Percentiles rank a stretch among this genome's conserved stretches.
phyloP scores from a whole-genome alignment of 2,888 invertebrate species.

The Allacma fusca region DNA sequence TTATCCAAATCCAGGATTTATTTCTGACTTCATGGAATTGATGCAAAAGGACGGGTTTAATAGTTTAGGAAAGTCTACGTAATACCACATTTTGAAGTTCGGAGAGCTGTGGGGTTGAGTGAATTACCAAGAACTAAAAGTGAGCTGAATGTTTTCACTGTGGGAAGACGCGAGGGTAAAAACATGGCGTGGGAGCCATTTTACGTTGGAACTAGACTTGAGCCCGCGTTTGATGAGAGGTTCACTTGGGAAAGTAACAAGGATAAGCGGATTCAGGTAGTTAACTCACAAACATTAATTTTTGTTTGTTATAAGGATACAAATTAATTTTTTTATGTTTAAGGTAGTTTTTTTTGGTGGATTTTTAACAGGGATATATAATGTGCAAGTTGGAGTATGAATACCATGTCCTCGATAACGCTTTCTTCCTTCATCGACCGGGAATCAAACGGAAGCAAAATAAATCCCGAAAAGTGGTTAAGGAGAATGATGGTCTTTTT shows the following conservation, averaged over 20 bases:
- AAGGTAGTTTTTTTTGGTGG: neutral
- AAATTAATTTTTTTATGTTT: conserved; percentile 63
- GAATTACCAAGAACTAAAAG: too few species aligned
- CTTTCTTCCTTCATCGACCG: conserved; percentile 90
- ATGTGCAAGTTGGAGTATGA: conserved; percentile 91
- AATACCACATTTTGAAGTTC: too few species aligned
- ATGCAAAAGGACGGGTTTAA: too few species aligned
- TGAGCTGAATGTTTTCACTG: too few species aligned
- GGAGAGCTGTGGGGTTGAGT: too few species aligned
- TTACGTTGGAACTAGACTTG: conserved; percentile 83
- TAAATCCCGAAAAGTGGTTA: neutral
- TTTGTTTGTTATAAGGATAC: neutral
- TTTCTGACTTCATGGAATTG: too few species aligned
- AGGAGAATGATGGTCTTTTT: conserved; percentile 73
- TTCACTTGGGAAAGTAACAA: conserved; percentile 94
- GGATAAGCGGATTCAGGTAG: conserved; percentile 95
- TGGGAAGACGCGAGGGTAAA: conserved; percentile 82
- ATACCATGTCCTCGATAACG: conserved; percentile 90
- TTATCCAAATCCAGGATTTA: too few species aligned
- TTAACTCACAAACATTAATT: neutral
- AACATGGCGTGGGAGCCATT: conserved; percentile 92
- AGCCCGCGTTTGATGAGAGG: conserved; percentile 78
- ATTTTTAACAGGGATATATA: conserved; percentile 77
- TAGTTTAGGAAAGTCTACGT: too few species aligned
- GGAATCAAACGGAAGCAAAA: conserved; percentile 22